Percentiles rank a stretch among this genome's conserved stretches.
Conservation (phyloP, 2,113 vertebrate genomes). For the Oxygymnocypris stewartii region DNA sequence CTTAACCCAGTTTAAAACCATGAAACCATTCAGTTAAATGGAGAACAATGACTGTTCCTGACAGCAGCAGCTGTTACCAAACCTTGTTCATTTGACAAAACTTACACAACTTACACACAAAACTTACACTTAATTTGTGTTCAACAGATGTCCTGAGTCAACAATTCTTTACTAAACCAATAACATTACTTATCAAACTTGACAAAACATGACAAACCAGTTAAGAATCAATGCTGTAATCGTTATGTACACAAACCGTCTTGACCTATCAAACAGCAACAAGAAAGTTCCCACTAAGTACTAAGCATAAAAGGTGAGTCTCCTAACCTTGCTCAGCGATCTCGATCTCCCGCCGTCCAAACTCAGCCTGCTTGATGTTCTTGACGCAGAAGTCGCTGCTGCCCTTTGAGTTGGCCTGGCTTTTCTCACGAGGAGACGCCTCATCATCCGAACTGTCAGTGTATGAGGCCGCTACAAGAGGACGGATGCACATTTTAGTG, state of each 20-base stretch:
- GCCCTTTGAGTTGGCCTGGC: constrained; percentile 95
- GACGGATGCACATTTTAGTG: background rate
- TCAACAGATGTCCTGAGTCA: background rate
- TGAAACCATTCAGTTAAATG: background rate
- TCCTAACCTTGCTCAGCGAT: constrained; percentile 95
- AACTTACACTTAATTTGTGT: background rate
- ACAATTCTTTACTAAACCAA: background rate
- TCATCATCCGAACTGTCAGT: constrained; percentile 99
- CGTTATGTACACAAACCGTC: constrained; percentile 27
- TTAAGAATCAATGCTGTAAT: background rate
- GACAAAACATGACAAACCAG: constrained; percentile 27
- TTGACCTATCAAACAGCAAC: constrained; percentile 27
- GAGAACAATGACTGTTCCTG: constrained; percentile 29
- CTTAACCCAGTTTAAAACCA: constrained; percentile 12
- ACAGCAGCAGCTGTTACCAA: constrained; percentile 57
- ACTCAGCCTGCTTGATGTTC: constrained; percentile 98
- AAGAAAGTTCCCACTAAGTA: background rate
- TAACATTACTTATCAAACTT: background rate
- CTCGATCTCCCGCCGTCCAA: constrained; percentile 96
- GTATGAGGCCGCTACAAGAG: constrained; percentile 88
- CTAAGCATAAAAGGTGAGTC: background rate
- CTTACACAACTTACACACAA: constrained; percentile 23
- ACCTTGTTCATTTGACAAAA: constrained; percentile 45
- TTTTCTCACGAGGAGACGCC: constrained; percentile 92
- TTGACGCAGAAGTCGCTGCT: constrained; percentile 98